Evolutionary conservation across 2,113 vertebrate species (phyloP), one percentile per base, ranked within the genome.

Genomic region (Actenoides lindsayi): DNA sequence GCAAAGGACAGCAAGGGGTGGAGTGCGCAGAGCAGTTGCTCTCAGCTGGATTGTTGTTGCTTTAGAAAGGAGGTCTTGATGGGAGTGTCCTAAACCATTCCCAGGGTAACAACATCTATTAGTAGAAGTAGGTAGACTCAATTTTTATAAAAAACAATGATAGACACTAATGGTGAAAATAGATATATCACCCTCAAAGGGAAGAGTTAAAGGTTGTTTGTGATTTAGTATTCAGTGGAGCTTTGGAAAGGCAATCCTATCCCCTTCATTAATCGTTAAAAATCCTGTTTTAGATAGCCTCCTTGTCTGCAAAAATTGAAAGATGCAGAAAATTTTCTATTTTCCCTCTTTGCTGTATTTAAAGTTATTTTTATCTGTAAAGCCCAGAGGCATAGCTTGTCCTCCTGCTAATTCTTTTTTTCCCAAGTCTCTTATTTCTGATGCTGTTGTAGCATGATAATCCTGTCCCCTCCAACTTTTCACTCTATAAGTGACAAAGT

Each of bases 181-280:
- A 84, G 67, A 91, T 87, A 94, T 93, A 96, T 97, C 74, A 94
- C 64, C 28, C 70, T 94, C 65, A 90, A 59, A 71, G 62, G 74
- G 87, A 94, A 95, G 37, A 7, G 9, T 76, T 95, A 92, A 94
- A 89, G 54, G 51, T 96, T 16, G 1, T 84, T 93, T 91, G 60
- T 93, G 93, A 87, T 93, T 93, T 94, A 70, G 84, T 86, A 92
- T 78, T 76, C 71, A 44, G 68, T 94, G 80, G 37, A 92, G 33
- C 64, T 80, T 89, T 83, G 37, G 67, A 64, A 94, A 94, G 82
- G 53, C 73, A 95, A 83, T 94, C 46, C 51, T 75, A 71, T 78
- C 74, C 54, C 82, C 77, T 95, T 92, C 74, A 89, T 95, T 96
- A 96, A 94, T 96, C 89, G 90, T 77, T 87, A 78, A 83, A 95